Evolutionary conservation across 2,888 invertebrate genomes (phyloP), one percentile per base, ranked within the genome.

Genomic region (Acanthacorydalis orientalis): DNA sequence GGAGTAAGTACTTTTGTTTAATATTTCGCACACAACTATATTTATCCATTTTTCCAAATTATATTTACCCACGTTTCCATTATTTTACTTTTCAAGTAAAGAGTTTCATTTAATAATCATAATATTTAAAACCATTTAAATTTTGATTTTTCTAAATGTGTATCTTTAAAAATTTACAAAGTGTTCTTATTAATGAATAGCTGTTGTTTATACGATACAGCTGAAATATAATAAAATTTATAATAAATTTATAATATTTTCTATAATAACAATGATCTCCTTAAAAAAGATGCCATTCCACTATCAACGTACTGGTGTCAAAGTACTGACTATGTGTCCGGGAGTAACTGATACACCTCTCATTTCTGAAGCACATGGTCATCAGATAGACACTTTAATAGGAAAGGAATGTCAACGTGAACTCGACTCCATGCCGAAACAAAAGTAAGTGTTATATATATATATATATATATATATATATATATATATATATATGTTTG

Each of bases 261-360:
- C 10, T 14, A 8, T n/a, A 31, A 8, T 52, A 23, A 4, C 23
- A 23, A 4, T 23, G 23, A 4, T 23, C 6, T 23, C 2, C 6
- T 6, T 23, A 23, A 23, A 23, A 23, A 51, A 59, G 59, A 47
- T 56, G 46, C 57, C 58, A 2, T 63, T 62, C 49, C 56, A 59
- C 47, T 56, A 50, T 47, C 55, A 54, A 12, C 53, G 59, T 34
- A 67, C 65, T 3, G 65, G 64, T 3, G 62, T 70, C 7, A 61
- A 61, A 51, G 64, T 70, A 43, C 53, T 68, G 33, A 64, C 65
- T 2, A 59, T 69, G 58, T 69, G 68, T 53, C 68, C 68, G 1
- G 68, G 68, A 34, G 60, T 67, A 31, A 67, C 67, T 2, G 59
- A 61, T 44, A 68, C 66, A 3, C 57, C 60, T 1, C 54, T 65